phyloP scores from a whole-genome alignment of 2,888 invertebrate genomes.

The Temnothorax unifasciatus region DNA sequence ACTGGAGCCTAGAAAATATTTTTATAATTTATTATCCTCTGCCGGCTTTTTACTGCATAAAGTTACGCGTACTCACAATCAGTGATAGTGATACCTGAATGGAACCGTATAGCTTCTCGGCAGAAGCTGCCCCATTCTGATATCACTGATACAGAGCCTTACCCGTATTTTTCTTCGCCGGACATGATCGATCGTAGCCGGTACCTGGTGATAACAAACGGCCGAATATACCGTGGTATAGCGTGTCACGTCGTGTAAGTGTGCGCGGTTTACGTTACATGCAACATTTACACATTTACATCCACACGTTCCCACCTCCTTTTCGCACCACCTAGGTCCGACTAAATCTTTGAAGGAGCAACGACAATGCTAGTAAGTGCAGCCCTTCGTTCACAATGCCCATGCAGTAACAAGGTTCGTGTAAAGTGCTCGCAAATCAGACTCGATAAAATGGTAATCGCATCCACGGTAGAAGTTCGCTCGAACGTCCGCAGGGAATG shows the following conservation, averaged over 20 bases:
- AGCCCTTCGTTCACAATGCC: constrained; percentile 67
- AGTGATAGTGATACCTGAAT: no score
- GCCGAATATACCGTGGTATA: not conserved
- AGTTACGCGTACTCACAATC: no score
- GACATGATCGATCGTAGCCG: not conserved
- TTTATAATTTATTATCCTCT: no score
- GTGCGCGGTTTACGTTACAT: not conserved
- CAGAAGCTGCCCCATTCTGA: no score
- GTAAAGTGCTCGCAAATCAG: constrained; percentile 83
- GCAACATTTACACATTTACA: constrained; percentile 5
- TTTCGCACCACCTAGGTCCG: not conserved
- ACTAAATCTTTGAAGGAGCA: constrained; percentile 35
- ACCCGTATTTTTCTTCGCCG: constrained; percentile 18
- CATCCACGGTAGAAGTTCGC: constrained; percentile 62
- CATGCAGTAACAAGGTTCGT: constrained; percentile 73
- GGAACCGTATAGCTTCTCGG: no score
- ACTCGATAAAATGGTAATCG: constrained; percentile 84
- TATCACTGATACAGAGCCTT: not conserved
- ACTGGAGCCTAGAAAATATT: no score
- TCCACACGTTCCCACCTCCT: not conserved
- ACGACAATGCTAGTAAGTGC: constrained; percentile 67
- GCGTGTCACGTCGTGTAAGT: not conserved
- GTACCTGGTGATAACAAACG: constrained; percentile 10
- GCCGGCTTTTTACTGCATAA: no score
- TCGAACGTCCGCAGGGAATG: constrained; percentile 35